These are phyloP conservation scores for Zeuzera pyrina DNA, from an alignment of 2,888 invertebrate species.

Conservation along the genomic window DNA sequence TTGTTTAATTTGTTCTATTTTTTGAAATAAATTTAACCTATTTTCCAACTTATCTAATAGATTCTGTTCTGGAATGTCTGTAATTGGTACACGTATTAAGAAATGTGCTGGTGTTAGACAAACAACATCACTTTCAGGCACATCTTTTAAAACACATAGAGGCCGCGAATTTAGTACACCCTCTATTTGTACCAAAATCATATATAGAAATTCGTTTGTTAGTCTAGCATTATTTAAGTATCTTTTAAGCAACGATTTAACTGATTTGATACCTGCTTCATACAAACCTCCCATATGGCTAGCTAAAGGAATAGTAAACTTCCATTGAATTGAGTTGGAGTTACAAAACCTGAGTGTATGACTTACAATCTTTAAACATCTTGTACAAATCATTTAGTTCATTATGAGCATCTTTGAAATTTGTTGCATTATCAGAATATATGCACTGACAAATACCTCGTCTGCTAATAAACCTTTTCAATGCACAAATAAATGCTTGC, in stretches of 20 bases:
- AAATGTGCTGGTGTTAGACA: neutral
- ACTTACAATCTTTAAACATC: slow-evolving; percentile 1
- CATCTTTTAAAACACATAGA: slow-evolving; percentile 1
- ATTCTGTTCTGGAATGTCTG: neutral
- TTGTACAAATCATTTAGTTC: slow-evolving; percentile 4
- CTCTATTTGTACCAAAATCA: slow-evolving; percentile 5
- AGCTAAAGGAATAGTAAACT: slow-evolving; percentile 4
- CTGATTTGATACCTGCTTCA: slow-evolving; percentile 5
- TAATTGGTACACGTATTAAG: neutral
- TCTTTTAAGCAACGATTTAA: slow-evolving; percentile 3
- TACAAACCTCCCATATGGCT: slow-evolving; percentile 8
- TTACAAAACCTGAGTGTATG: slow-evolving; percentile 1
- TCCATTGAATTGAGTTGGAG: neutral
- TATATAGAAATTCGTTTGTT: slow-evolving; percentile 3
- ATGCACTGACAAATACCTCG: slow-evolving; percentile 6
- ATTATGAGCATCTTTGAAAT: slow-evolving; percentile 3
- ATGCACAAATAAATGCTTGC: slow-evolving; percentile 5
- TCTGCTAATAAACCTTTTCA: slow-evolving; percentile 8
- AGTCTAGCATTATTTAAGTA: slow-evolving; percentile 1
- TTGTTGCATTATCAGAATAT: slow-evolving; percentile 9
- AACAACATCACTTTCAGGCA: neutral
- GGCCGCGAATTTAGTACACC: slow-evolving; percentile 5
- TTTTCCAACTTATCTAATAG: neutral
- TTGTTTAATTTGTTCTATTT: neutral
- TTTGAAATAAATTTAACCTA: neutral